These are phyloP conservation scores for Gryon sp. DNA, from an alignment of 1,140 invertebrate genomes.

Conservation along the genomic window DNA sequence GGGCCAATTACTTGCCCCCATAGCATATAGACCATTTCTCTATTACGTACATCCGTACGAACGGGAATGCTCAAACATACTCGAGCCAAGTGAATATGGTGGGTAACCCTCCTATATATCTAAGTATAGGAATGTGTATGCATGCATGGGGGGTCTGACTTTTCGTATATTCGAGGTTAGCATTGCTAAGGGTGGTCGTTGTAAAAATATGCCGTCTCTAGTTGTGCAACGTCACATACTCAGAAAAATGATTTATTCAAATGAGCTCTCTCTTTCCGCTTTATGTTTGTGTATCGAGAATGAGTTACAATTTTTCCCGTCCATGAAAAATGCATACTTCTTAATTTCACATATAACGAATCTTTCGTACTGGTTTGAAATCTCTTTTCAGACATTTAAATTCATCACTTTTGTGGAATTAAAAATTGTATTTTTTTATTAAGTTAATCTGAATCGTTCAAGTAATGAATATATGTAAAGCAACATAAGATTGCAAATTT, in stretches of 20 bases:
- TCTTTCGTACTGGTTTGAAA: too few relatives aligned
- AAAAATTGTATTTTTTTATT: too few relatives aligned
- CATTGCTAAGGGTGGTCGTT: slow-evolving; percentile 46
- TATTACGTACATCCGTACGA: slow-evolving; percentile 66
- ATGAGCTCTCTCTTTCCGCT: slow-evolving; percentile 20
- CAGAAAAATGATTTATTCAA: slow-evolving; percentile 50
- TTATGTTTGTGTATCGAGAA: slow-evolving; percentile 18
- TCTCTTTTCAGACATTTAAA: too few relatives aligned
- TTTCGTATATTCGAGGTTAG: slow-evolving; percentile 53
- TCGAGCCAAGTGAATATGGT: slow-evolving; percentile 62
- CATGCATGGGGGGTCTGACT: slow-evolving; percentile 58
- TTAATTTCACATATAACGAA: neutral
- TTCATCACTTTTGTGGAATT: too few relatives aligned
- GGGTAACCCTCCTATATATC: slow-evolving; percentile 49
- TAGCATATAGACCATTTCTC: slow-evolving; percentile 68
- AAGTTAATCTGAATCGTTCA: too few relatives aligned
- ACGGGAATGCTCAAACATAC: slow-evolving; percentile 68
- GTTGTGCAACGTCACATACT: slow-evolving; percentile 39
- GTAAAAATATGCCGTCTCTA: slow-evolving; percentile 52
- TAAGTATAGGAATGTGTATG: slow-evolving; percentile 63
- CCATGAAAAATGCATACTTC: neutral
- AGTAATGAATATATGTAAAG: too few relatives aligned
- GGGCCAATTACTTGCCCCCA: slow-evolving; percentile 73
- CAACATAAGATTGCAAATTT: too few relatives aligned
- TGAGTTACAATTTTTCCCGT: slow-evolving; percentile 6